A percentile compares a stretch with the other conserved stretches of the same genome.
These are phyloP conservation scores for Tanypteryx hageni DNA, from an alignment of 2,888 invertebrate species.

Conservation along the genomic window DNA sequence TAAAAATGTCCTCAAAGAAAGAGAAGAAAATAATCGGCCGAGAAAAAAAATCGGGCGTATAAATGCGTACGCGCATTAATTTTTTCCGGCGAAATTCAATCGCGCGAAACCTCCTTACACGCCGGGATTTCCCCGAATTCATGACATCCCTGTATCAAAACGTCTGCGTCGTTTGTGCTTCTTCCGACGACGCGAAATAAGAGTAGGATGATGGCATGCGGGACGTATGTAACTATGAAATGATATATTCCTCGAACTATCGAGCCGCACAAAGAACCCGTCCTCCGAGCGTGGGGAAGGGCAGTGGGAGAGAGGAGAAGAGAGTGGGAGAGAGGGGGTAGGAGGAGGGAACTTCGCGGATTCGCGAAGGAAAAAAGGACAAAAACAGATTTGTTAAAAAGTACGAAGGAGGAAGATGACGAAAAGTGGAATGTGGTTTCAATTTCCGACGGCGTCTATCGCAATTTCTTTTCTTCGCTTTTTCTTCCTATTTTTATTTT, in stretches of 20 bases:
- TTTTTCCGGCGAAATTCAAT: not conserved
- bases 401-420: not conserved
- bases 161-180: not conserved
- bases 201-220: not conserved
- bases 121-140: not conserved
- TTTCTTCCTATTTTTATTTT: not conserved
- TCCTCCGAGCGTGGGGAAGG: too few relatives aligned
- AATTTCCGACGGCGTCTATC: slow-evolving; percentile 11
- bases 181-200: not conserved
- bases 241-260: not conserved
- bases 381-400: not conserved
- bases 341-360: not conserved
- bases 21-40: too few relatives aligned
- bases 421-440: slow-evolving; percentile 7
- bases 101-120: not conserved
- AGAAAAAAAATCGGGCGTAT: too few relatives aligned
- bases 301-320: too few relatives aligned
- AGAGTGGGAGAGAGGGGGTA: not conserved
- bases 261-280: too few relatives aligned
- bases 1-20: too few relatives aligned
- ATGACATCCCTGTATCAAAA: not conserved
- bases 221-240: not conserved
- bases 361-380: not conserved
- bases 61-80: too few relatives aligned
- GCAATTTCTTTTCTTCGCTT: not conserved